Evolutionary conservation across 2,113 vertebrate genomes (phyloP).

Genomic region (Eidolon helvum): DNA sequence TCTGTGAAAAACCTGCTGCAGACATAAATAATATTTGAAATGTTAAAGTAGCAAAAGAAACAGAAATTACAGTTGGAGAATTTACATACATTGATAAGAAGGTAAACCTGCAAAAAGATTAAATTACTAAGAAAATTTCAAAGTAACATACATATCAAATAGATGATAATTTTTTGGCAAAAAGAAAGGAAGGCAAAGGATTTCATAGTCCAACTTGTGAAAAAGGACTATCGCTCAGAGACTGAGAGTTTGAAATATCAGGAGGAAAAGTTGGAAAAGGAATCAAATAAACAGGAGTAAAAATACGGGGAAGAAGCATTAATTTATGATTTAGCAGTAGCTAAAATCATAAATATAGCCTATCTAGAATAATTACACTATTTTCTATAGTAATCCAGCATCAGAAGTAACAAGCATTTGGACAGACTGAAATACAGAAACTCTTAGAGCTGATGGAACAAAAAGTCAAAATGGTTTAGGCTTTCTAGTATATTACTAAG

Average conservation of each 20-base stretch:
- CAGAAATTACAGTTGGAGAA: conserved; percentile 11
- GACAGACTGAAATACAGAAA: neutral
- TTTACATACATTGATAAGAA: neutral
- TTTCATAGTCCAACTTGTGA: neutral
- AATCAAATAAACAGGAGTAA: conserved; percentile 7
- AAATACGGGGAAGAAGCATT: neutral
- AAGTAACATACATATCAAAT: conserved; percentile 3
- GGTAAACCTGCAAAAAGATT: neutral
- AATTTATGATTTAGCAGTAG: neutral
- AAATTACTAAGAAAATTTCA: conserved; percentile 6
- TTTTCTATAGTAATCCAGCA: neutral
- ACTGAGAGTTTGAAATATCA: neutral
- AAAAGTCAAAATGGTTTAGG: neutral
- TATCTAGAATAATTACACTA: neutral
- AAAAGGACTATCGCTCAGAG: neutral
- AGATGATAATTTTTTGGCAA: neutral
- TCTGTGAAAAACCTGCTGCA: conserved; percentile 13
- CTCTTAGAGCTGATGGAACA: neutral
- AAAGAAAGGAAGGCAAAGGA: conserved; percentile 18
- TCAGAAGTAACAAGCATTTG: neutral
- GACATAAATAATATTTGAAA: neutral
- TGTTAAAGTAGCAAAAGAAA: neutral
- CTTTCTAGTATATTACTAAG: neutral
- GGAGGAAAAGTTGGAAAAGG: neutral
- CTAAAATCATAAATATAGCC: neutral